Percentiles rank a stretch among this genome's conserved stretches.
Evolutionary conservation across 2,888 invertebrate species (phyloP).

Genomic region (Tubulanus polymorphus): DNA sequence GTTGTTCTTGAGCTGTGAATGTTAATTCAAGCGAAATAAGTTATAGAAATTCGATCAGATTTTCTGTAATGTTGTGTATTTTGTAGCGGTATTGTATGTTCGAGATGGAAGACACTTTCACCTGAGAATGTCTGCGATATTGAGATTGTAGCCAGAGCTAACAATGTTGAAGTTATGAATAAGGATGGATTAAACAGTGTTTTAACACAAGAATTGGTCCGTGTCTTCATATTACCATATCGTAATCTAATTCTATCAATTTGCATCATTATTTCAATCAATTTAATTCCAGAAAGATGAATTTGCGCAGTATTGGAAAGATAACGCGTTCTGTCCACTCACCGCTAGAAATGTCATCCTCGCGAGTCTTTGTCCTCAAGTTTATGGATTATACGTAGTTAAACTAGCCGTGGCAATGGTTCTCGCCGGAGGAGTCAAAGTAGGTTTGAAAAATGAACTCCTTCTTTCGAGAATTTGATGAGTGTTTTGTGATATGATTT

Average conservation of each 20-base stretch:
- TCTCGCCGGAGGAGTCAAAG: constrained; percentile 57
- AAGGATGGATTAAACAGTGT: constrained; percentile 44
- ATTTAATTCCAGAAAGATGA: constrained; percentile 59
- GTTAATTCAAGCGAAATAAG: not conserved
- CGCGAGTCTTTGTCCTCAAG: constrained; percentile 75
- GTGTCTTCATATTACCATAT: no score
- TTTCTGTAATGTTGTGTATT: not conserved
- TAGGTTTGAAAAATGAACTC: constrained; percentile 15
- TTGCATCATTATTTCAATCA: no score
- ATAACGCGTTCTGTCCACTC: constrained; percentile 63
- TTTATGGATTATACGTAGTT: constrained; percentile 81
- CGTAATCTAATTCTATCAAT: no score
- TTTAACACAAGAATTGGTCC: constrained; percentile 50
- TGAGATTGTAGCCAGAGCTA: constrained; percentile 68
- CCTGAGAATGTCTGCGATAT: constrained; percentile 65
- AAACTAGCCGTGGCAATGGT: constrained; percentile 77
- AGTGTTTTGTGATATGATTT: not conserved
- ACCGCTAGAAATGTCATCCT: constrained; percentile 74
- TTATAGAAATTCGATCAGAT: not conserved
- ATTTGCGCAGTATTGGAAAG: constrained; percentile 70
- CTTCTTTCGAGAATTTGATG: no score
- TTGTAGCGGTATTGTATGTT: constrained; percentile 70
- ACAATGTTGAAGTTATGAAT: constrained; percentile 61
- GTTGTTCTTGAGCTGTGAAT: constrained; percentile 13
- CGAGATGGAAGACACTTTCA: constrained; percentile 67